Evolutionary conservation across 2,888 invertebrate species (phyloP).

Genomic region (Morpho achilles): DNA sequence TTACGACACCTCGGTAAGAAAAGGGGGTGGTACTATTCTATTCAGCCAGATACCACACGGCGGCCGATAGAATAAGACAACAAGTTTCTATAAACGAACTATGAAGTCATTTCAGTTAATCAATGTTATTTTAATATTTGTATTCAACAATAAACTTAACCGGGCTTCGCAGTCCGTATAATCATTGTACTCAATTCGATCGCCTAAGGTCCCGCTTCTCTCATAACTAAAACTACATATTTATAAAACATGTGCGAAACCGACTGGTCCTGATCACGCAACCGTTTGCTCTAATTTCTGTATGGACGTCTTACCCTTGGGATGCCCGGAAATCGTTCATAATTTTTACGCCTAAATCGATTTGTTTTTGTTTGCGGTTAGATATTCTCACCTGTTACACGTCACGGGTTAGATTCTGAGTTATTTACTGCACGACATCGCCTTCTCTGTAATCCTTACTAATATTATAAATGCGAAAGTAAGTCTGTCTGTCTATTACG

Average conservation of each 20-base stretch:
- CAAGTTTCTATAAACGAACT: no score
- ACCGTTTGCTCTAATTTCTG: constrained; percentile 20
- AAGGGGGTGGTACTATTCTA: no score
- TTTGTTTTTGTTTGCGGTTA: constrained; percentile 22
- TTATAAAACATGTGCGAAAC: constrained; percentile 23
- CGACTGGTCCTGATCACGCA: constrained; percentile 24
- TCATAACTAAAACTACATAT: constrained; percentile 2
- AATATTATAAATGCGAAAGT: no score
- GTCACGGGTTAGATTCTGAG: constrained; percentile 12
- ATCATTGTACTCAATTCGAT: no score
- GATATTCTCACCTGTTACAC: constrained; percentile 22
- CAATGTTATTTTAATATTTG: no score
- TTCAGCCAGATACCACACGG: no score
- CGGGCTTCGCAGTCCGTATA: no score
- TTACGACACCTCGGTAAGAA: no score
- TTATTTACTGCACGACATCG: constrained; percentile 20
- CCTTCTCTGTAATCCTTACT: not conserved
- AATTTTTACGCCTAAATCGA: constrained; percentile 23
- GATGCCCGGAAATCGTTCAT: constrained; percentile 22
- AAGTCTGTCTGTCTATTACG: no score
- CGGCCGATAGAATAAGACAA: no score
- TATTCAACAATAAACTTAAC: no score
- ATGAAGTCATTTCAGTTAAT: no score
- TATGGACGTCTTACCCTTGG: constrained; percentile 13
- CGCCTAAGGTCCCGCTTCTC: constrained; percentile 1